These are phyloP conservation scores for Campylomormyrus numenius DNA, from an alignment of 2,113 vertebrate species.

Conservation along the genomic window DNA sequence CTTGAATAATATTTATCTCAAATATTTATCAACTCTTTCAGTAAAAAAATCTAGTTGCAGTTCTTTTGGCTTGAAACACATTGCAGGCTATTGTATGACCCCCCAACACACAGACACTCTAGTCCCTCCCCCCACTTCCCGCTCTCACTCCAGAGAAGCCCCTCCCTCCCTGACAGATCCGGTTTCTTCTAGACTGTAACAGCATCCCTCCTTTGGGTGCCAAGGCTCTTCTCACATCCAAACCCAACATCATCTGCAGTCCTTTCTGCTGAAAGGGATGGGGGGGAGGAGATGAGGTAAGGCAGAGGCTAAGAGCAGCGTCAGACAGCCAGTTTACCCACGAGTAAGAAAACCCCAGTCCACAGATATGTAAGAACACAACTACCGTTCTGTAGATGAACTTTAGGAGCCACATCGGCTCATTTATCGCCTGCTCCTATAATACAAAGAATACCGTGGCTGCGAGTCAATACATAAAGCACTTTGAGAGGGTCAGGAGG, in stretches of 20 bases:
- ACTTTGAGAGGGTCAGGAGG: not conserved
- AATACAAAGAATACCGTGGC: not conserved
- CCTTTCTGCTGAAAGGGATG: not conserved
- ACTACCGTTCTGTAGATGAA: not conserved
- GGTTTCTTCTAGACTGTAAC: conserved; percentile 46
- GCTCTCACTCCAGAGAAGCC: conserved; percentile 28
- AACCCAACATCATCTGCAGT: conserved; percentile 40
- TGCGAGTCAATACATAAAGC: not conserved
- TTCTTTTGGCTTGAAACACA: not conserved
- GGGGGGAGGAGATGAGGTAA: not conserved
- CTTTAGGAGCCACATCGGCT: not conserved
- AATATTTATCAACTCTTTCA: not conserved
- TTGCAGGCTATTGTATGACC: not conserved
- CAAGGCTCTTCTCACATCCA: conserved; percentile 17
- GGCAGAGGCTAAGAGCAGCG: not conserved
- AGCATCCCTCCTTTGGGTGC: conserved; percentile 38
- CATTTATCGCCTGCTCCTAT: not conserved
- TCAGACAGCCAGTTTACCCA: not conserved
- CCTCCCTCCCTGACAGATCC: conserved; percentile 41
- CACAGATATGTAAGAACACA: not conserved
- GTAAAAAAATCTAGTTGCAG: not conserved
- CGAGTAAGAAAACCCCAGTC: not conserved
- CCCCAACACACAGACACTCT: not conserved
- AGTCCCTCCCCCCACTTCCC: not conserved
- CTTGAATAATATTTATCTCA: not conserved